Percentiles rank a stretch among this genome's conserved stretches.
Evolutionary conservation across 2,797 vertebrate species (phyloP).

Genomic region (Microctenopoma stevenorrisi): DNA sequence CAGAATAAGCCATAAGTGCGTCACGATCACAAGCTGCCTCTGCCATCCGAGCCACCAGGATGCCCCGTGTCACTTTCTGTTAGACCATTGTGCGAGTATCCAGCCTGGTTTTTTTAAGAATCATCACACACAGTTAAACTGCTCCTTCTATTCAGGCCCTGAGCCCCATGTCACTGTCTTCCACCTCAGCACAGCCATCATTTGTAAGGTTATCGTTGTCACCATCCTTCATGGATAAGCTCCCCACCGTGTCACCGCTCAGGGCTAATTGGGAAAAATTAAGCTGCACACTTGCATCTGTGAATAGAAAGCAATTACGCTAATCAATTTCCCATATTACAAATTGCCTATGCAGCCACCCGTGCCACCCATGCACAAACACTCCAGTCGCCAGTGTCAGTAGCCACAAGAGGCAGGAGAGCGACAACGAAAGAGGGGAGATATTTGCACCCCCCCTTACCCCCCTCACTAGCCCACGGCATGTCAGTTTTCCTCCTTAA

Average conservation of each 20-base stretch:
- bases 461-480: slow-evolving; percentile 18
- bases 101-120: slow-evolving; percentile 24
- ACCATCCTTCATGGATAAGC: slow-evolving; percentile 49
- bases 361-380: slow-evolving; percentile 27
- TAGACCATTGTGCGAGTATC: not conserved
- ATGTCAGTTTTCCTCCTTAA: slow-evolving; percentile 72
- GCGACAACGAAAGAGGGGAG: slow-evolving; percentile 44
- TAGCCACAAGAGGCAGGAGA: slow-evolving; percentile 49
- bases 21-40: slow-evolving; percentile 32
- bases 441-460: slow-evolving; percentile 1
- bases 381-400: slow-evolving; percentile 34
- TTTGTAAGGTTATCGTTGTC: slow-evolving; percentile 51
- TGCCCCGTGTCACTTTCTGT: slow-evolving; percentile 34
- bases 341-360: slow-evolving; percentile 30
- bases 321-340: slow-evolving; percentile 56
- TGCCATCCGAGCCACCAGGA: slow-evolving; percentile 27
- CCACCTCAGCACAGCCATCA: not conserved
- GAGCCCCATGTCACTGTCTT: not conserved
- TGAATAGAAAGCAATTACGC: slow-evolving; percentile 52
- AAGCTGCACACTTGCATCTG: slow-evolving; percentile 36
- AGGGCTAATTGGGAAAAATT: slow-evolving; percentile 67
- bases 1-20: slow-evolving; percentile 37
- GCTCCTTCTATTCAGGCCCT: not conserved
- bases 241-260: slow-evolving; percentile 37
- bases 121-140: slow-evolving; percentile 29